Evolutionary conservation across 2,113 vertebrate species (phyloP).

Genomic region (Oryzias celebensis): DNA sequence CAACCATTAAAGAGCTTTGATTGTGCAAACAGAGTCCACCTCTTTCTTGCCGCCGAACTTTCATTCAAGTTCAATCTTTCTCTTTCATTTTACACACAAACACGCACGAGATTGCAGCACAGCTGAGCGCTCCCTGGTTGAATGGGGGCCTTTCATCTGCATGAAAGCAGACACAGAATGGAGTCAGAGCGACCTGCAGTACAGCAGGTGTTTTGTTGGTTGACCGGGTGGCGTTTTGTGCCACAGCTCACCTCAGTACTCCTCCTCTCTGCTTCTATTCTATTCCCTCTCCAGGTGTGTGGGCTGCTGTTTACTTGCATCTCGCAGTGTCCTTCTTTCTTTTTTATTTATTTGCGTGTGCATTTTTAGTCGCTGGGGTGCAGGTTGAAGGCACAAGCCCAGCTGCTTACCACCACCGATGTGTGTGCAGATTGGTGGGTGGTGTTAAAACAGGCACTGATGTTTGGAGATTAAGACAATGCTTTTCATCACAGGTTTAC

Average conservation of each 20-base stretch:
- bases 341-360: slow-evolving; percentile 13
- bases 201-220: slow-evolving; percentile 73
- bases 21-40: slow-evolving; percentile 42
- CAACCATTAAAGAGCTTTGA: slow-evolving; percentile 59
- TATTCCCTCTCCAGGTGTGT: slow-evolving; percentile 62
- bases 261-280: slow-evolving; percentile 34
- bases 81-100: slow-evolving; percentile 30
- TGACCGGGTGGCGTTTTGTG: slow-evolving; percentile 54
- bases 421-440: slow-evolving; percentile 33
- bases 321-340: slow-evolving; percentile 23
- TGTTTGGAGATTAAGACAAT: slow-evolving; percentile 54
- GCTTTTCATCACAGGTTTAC: slow-evolving; percentile 46
- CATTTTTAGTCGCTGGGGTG: slow-evolving; percentile 43
- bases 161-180: slow-evolving; percentile 59
- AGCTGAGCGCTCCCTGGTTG: slow-evolving; percentile 69
- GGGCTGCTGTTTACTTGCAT: slow-evolving; percentile 54
- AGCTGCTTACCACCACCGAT: slow-evolving; percentile 48
- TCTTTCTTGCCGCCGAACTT: slow-evolving; percentile 30
- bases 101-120: slow-evolving; percentile 42
- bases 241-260: slow-evolving; percentile 29
- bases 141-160: slow-evolving; percentile 72
- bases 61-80: slow-evolving; percentile 25
- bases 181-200: slow-evolving; percentile 62
- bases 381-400: slow-evolving; percentile 43
- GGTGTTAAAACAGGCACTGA: slow-evolving; percentile 34